Conservation (phyloP, 2,113 vertebrate genomes). For the Pycnonotus jocosus region DNA sequence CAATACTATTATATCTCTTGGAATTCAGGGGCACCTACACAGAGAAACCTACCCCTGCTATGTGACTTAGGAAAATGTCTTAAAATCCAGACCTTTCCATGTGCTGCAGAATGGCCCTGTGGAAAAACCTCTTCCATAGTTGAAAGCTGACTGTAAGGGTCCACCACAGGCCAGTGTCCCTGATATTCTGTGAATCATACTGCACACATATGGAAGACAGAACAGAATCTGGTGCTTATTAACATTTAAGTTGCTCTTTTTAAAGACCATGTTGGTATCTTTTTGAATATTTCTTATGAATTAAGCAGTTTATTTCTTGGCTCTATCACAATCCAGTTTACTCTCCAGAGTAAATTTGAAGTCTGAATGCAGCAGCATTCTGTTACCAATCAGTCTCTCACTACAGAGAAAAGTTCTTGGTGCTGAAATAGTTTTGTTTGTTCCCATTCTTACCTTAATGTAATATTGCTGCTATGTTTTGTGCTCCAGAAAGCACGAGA, state of each 20-base stretch:
- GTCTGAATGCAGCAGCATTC: not conserved
- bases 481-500: not conserved
- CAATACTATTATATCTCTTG: not conserved
- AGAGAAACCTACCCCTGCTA: fast-evolving
- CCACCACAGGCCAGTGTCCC: not conserved
- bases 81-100: not conserved
- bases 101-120: not conserved
- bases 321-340: not conserved
- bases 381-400: not conserved
- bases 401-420: not conserved
- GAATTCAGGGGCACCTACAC: not conserved
- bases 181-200: not conserved
- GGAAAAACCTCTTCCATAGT: not conserved
- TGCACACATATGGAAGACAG: not conserved
- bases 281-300: not conserved
- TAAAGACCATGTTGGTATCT: not conserved
- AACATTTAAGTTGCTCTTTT: not conserved
- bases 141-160: not conserved
- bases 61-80: not conserved
- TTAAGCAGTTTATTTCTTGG: not conserved
- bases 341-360: not conserved
- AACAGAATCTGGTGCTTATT: not conserved
- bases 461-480: slow-evolving; percentile 10
- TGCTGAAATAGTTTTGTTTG: not conserved
- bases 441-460: not conserved